Evolutionary conservation across 2,113 vertebrate species (phyloP), one percentile per base, ranked within the genome.

Genomic region (Pao palembangensis): DNA sequence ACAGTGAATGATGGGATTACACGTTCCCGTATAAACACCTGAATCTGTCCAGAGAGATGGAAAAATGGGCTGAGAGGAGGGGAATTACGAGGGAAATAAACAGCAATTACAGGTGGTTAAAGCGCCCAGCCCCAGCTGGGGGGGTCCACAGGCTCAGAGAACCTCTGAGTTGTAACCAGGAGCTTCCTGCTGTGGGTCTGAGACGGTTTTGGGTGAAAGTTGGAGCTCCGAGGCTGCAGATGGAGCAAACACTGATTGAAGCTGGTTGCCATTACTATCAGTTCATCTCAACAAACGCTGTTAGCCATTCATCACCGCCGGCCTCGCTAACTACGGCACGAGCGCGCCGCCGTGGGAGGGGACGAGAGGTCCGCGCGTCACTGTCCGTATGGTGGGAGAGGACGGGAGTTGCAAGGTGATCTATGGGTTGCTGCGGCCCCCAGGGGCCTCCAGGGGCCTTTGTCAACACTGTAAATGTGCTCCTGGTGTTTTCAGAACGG

Each of bases 271-370:
- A 84, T 89, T 89, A 84, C 85, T 71, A 88, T 85, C 84, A 88
- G 84, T 87, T 87, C 87, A 86, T 87, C 84, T 83, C 74, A 75
- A 61, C 74, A 83, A 85, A 81, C 63, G 42, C 79, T 67, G 72
- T 76, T 63, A 70, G 84, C 75, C 57, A 70, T 85, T 69, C 78
- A 83, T 86, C 82, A 83, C 75, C 53, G 21, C 66, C 16, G 49
- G 60, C 73, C 61, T 58, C 51, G 74, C 83, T 82, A 85, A 83
- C 82, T 69, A 74, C 5, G 1, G 56, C 70, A 18, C 70, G 34
- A 68, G 44, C 68, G 23, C 14, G 49, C 79, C 57, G 59, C 71
- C 15, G 73, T 64, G 69, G 79, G 73, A 68, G 69, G 51, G 42
- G 64, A 78, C 58, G 78, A 71, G 76, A 63, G 79, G 78, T 76